Base-by-base conservation (phyloP, 1,140 invertebrate species). In the Gyrodactylus salaris region DNA sequence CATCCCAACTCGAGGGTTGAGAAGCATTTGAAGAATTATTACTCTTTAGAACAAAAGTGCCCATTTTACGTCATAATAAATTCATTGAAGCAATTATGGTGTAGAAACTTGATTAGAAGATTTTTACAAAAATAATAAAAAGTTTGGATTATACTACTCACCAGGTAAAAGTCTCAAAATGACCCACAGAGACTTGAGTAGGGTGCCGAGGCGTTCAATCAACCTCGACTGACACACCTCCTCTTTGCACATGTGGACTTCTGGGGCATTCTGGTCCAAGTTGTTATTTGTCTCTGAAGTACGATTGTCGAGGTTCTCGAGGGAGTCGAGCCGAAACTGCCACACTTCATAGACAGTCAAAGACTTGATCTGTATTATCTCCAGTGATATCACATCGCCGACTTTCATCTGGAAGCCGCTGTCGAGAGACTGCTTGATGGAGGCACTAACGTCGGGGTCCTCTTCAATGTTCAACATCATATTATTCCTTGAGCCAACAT, bases 381-480 rank as follows among this genome's bases (percentile, higher is more conserved):
- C 70, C 25, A 71, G 21, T 1, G 70, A 25, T 21, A 71, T 24
- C 20, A 24, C 25, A 25, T 71, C 70, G 25, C 70, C 70, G 25
- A 25, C 21, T 24, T 24, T 25, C 7, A 71, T 25, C 16, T 21
- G 25, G 26, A 71, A 71, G 25, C 70, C 70, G 26, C 21, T 24
- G 1, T 71, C 70, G 1, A 71, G 70, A 71, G 21, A 24, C 25
- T 71, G 70, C n/a, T 71, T 71, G 26, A 71, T 71, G 20, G 21
- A 25, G 7, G 70, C 70, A 25, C 70, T 25, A 20, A 71, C 25
- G 20, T 71, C 70, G 16, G 70, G 70, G 24, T 71, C 70, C 20
- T 71, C 70, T 25, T 71, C 70, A 71, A 71, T 71, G 25, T 71
- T 24, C 16, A 71, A 21, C 70, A 71, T 71, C 70, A 71, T 71